Evolutionary conservation across 2,888 invertebrate species (phyloP).

Genomic region (Erynnis tages): DNA sequence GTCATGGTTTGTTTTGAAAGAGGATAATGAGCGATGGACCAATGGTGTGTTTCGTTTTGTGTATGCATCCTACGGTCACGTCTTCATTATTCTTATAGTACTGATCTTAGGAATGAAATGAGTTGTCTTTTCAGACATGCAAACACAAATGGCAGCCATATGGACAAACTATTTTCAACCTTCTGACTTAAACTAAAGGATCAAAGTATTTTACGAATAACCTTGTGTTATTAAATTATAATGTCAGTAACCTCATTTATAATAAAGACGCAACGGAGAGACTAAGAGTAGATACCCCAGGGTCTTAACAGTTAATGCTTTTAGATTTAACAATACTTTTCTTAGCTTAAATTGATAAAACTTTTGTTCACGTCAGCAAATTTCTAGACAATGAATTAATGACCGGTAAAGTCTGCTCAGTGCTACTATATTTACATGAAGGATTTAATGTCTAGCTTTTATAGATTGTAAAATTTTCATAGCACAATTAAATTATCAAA

Average conservation of each 20-base stretch:
- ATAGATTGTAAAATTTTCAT: no score
- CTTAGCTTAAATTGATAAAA: no score
- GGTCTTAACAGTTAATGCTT: no score
- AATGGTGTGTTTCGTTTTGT: slow-evolving; percentile 32
- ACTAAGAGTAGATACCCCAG: no score
- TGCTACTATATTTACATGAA: no score
- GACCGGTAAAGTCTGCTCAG: no score
- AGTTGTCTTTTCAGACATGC: slow-evolving; percentile 8
- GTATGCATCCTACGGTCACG: slow-evolving; percentile 45
- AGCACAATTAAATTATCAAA: no score
- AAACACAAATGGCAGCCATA: neutral
- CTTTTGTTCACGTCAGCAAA: no score
- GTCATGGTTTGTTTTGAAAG: slow-evolving; percentile 28
- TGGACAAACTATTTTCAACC: slow-evolving; percentile 33
- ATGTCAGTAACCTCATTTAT: slow-evolving; percentile 40
- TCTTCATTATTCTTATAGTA: slow-evolving; percentile 42
- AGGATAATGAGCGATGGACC: slow-evolving; percentile 32
- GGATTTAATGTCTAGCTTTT: no score
- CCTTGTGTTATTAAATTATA: slow-evolving; percentile 16
- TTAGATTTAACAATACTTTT: no score
- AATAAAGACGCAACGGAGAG: neutral
- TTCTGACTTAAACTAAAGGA: slow-evolving; percentile 39
- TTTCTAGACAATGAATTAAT: no score
- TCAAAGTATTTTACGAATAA: slow-evolving; percentile 28
- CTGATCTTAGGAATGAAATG: slow-evolving; percentile 36